Percentiles rank a stretch among this genome's conserved stretches.
phyloP scores from a whole-genome alignment of 2,113 vertebrate species.

The Aplodontia rufa region DNA sequence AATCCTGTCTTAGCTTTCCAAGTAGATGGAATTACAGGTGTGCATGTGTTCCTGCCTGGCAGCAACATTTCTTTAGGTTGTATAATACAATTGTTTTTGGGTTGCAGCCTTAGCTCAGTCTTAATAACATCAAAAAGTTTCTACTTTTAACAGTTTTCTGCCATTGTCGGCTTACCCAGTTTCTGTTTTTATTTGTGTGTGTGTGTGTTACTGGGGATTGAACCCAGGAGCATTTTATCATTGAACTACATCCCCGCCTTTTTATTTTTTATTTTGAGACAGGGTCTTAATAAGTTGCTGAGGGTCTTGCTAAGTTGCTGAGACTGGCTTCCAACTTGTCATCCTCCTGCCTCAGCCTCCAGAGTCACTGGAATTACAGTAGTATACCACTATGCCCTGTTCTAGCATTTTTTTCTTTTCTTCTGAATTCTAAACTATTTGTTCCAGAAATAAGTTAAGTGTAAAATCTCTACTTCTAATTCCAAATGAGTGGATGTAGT shows the following conservation, averaged over 20 bases:
- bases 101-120: background rate
- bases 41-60: background rate
- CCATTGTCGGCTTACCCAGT: background rate
- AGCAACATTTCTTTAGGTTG: background rate
- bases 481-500: too few relatives aligned
- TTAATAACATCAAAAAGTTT: background rate
- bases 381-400: too few relatives aligned
- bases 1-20: too few relatives aligned
- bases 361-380: background rate
- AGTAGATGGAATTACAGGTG: too few relatives aligned
- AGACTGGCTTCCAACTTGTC: background rate
- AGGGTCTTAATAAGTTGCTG: too few relatives aligned
- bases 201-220: background rate
- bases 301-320: background rate
- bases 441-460: too few relatives aligned
- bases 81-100: background rate
- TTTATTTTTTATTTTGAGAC: background rate
- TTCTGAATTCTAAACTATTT: too few relatives aligned
- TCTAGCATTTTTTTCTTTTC: too few relatives aligned
- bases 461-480: too few relatives aligned
- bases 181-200: background rate
- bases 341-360: background rate
- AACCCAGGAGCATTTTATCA: background rate
- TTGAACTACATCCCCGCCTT: background rate
- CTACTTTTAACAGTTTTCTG: background rate